Evolutionary conservation across 2,888 invertebrate genomes (phyloP).

Genomic region (Taenaris catops): DNA sequence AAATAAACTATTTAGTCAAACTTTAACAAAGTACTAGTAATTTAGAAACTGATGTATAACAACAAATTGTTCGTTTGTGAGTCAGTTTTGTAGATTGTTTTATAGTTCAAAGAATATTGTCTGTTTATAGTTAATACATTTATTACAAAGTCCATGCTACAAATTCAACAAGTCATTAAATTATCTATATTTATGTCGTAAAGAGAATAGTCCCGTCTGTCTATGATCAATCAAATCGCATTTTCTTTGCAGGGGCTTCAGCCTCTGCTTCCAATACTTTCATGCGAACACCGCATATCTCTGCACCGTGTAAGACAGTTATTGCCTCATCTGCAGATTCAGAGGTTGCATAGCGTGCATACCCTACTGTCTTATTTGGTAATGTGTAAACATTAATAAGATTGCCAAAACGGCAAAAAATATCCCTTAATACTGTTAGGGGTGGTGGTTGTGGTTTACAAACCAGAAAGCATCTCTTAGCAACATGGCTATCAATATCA

Average conservation of each 20-base stretch:
- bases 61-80: constrained; percentile 12
- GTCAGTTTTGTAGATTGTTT: constrained; percentile 8
- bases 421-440: constrained; percentile 88
- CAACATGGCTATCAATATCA: constrained; percentile 82
- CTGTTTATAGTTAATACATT: constrained; percentile 15
- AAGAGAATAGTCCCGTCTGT: constrained; percentile 25
- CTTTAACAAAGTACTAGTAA: too few species aligned
- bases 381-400: constrained; percentile 94
- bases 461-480: constrained; percentile 84
- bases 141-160: constrained; percentile 13
- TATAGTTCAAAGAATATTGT: constrained; percentile 20
- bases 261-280: constrained; percentile 93
- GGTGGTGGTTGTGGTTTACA: constrained; percentile 85
- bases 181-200: constrained; percentile 22
- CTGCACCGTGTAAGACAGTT: constrained; percentile 87
- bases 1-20: constrained; percentile 6
- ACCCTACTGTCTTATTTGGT: constrained; percentile 94
- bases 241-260: constrained; percentile 45
- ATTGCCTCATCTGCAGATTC: constrained; percentile 89
- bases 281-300: constrained; percentile 90
- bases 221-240: constrained; percentile 30
- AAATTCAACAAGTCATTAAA: constrained; percentile 18
- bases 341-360: constrained; percentile 90
- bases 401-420: constrained; percentile 94
- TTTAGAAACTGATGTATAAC: too few species aligned